These are phyloP conservation scores for Eupristina koningsbergeri DNA, from an alignment of 1,140 invertebrate genomes.

Conservation along the genomic window DNA sequence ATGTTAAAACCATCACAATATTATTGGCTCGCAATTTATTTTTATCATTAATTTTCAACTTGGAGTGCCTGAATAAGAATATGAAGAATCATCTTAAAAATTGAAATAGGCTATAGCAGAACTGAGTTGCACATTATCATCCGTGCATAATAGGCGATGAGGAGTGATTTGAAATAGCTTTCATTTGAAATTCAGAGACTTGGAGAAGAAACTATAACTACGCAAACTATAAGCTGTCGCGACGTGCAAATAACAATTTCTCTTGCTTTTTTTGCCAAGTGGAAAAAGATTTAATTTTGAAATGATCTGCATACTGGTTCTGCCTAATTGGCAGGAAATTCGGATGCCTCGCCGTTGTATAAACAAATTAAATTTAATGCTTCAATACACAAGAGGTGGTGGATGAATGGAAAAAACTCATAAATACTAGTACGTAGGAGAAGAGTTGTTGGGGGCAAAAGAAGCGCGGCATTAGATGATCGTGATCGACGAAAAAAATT, in stretches of 20 bases:
- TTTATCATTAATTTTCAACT: too few relatives aligned
- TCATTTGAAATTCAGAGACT: too few relatives aligned
- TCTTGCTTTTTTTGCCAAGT: not conserved
- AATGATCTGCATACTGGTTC: not conserved
- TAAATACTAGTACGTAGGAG: not conserved
- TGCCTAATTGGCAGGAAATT: not conserved
- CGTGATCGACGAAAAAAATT: constrained; percentile 19
- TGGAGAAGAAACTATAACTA: too few relatives aligned
- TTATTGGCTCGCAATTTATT: too few relatives aligned
- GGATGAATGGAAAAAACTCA: not conserved
- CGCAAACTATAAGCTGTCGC: too few relatives aligned
- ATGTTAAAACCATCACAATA: not conserved
- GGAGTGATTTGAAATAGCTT: too few relatives aligned
- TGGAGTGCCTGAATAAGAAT: too few relatives aligned
- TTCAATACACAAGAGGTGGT: not conserved
- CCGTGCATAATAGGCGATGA: too few relatives aligned
- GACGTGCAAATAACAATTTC: too few relatives aligned
- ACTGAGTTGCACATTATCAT: too few relatives aligned
- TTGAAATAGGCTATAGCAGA: too few relatives aligned
- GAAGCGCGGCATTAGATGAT: not conserved
- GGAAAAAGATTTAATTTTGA: not conserved
- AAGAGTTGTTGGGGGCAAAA: not conserved
- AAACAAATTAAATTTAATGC: not conserved
- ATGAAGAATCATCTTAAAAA: too few relatives aligned
- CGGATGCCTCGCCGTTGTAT: not conserved